Conservation (phyloP, 2,888 invertebrate genomes). For the Drosophila hawaiiensis region DNA sequence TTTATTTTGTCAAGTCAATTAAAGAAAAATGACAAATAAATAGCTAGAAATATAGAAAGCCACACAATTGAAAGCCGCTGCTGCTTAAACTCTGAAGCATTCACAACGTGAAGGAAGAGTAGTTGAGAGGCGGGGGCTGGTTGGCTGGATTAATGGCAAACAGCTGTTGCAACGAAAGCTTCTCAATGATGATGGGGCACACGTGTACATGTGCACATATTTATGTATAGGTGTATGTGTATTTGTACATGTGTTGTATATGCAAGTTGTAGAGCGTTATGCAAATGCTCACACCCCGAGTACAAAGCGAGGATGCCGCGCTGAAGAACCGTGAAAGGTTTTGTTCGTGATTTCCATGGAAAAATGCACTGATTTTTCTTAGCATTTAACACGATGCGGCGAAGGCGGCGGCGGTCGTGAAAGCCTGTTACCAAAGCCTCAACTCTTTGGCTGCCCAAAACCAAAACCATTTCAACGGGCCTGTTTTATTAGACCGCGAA, state of each 20-base stretch:
- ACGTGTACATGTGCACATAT: neutral
- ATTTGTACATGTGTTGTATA: neutral
- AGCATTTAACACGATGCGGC: conserved; percentile 54
- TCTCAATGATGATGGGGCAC: neutral
- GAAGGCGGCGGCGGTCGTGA: conserved; percentile 7
- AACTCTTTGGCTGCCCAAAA: conserved; percentile 64
- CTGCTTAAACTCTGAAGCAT: conserved; percentile 9
- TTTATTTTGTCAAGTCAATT: neutral
- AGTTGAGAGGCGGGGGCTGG: neutral
- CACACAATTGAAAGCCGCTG: conserved; percentile 26
- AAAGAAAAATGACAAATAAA: neutral
- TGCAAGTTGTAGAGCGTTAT: conserved; percentile 49
- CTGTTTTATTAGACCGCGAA: conserved; percentile 77
- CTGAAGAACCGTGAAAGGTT: neutral
- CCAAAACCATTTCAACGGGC: conserved; percentile 20
- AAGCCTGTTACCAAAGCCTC: conserved; percentile 41
- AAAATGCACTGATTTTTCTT: conserved; percentile 63
- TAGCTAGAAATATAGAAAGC: neutral
- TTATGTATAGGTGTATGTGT: neutral
- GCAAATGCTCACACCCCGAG: conserved; percentile 73
- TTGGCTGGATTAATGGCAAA: neutral
- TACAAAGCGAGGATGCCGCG: conserved; percentile 39
- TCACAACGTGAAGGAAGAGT: neutral
- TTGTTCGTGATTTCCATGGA: conserved; percentile 68
- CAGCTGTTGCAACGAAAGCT: neutral